phyloP scores from a whole-genome alignment of 2,888 invertebrate genomes.

The Melipona beecheii region DNA sequence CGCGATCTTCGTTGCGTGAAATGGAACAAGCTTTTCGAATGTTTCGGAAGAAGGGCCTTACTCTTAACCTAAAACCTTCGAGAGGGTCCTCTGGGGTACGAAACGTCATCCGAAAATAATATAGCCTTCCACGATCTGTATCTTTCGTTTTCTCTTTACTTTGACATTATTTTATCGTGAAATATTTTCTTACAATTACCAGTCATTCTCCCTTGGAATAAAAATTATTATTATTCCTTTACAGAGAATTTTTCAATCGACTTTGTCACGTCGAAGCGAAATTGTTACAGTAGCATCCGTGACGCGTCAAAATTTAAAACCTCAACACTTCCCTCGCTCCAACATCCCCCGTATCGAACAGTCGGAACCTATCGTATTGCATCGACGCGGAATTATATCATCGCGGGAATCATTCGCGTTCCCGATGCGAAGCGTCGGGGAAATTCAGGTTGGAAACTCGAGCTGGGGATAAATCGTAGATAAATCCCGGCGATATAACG shows the following conservation, averaged over 20 bases:
- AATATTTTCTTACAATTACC: too few relatives aligned
- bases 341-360: too few relatives aligned
- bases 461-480: slow-evolving; percentile 8
- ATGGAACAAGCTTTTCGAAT: not conserved
- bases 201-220: too few relatives aligned
- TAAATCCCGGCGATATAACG: slow-evolving; percentile 44
- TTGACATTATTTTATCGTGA: not conserved
- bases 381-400: too few relatives aligned
- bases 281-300: too few relatives aligned
- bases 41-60: not conserved
- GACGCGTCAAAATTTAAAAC: too few relatives aligned
- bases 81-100: not conserved
- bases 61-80: slow-evolving; percentile 12
- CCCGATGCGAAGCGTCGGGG: not conserved
- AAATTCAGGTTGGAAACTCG: slow-evolving; percentile 6
- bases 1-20: not conserved
- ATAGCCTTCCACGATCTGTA: not conserved
- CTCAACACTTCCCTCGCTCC: too few relatives aligned
- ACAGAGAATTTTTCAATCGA: too few relatives aligned
- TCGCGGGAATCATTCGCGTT: not conserved
- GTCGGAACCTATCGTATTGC: too few relatives aligned
- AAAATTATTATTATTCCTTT: too few relatives aligned
- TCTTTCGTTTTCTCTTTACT: too few relatives aligned
- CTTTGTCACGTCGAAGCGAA: too few relatives aligned
- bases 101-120: not conserved